Percentiles rank a stretch among this genome's conserved stretches.
Conservation (phyloP, 2,888 invertebrate genomes). For the Spisula solida region DNA sequence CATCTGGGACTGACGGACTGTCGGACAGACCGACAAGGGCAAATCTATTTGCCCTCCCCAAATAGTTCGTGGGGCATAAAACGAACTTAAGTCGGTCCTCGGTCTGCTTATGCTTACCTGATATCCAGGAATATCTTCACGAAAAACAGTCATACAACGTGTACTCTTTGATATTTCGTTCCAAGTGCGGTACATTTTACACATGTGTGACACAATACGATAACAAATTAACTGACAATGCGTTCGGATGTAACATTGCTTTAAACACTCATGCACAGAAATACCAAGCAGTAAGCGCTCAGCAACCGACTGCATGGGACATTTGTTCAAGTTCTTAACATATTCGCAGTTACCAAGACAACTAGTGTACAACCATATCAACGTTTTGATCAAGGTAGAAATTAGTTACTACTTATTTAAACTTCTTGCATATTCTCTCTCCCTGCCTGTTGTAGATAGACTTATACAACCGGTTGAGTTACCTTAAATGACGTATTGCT, state of each 20-base stretch:
- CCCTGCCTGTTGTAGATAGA: too few species aligned
- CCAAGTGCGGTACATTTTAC: background rate
- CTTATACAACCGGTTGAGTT: too few species aligned
- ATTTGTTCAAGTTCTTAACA: background rate
- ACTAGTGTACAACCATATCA: too few species aligned
- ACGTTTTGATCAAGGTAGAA: too few species aligned
- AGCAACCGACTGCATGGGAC: background rate
- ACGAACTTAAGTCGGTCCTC: too few species aligned
- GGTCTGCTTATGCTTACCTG: background rate
- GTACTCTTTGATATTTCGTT: background rate
- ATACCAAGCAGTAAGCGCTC: background rate
- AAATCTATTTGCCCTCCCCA: too few species aligned
- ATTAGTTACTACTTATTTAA: too few species aligned
- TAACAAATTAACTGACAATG: background rate
- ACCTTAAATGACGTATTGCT: too few species aligned
- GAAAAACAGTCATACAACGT: background rate
- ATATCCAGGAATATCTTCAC: background rate
- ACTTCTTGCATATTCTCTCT: too few species aligned
- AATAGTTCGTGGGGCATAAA: too few species aligned
- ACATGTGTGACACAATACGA: background rate
- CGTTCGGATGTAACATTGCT: background rate
- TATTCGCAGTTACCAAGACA: background rate
- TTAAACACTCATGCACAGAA: constrained; percentile 1
- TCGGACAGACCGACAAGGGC: too few species aligned
- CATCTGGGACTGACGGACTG: too few species aligned